phyloP scores from a whole-genome alignment of 1,140 invertebrate species.

The Trichoplusia ni region DNA sequence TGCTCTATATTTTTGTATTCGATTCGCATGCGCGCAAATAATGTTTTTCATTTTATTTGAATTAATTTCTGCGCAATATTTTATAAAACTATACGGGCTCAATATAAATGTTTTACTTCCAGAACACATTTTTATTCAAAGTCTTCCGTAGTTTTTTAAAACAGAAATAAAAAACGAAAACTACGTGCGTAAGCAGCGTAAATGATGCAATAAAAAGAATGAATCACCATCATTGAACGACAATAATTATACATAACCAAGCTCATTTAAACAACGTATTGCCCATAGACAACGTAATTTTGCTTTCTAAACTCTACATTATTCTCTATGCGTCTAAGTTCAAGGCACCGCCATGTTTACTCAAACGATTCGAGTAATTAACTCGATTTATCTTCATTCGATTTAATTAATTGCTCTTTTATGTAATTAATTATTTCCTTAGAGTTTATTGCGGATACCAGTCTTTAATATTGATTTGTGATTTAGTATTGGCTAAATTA shows the following conservation, averaged over 20 bases:
- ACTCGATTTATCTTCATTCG: neutral
- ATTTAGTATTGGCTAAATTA: neutral
- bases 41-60: too few relatives aligned
- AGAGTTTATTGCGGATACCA: neutral
- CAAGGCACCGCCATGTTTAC: slow-evolving; percentile 1
- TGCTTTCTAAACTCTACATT: slow-evolving; percentile 9
- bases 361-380: neutral
- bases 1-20: too few relatives aligned
- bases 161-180: neutral
- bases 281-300: neutral
- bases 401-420: neutral
- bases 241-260: neutral
- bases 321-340: slow-evolving; percentile 10
- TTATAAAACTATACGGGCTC: too few relatives aligned
- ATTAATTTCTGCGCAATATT: too few relatives aligned
- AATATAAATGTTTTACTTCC: too few relatives aligned
- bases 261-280: neutral
- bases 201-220: neutral
- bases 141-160: too few relatives aligned
- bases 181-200: too few relatives aligned
- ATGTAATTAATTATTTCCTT: slow-evolving; percentile 1
- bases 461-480: neutral
- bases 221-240: neutral
- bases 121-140: too few relatives aligned
- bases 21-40: too few relatives aligned